Conservation (phyloP, 1,140 invertebrate genomes). For the Mya arenaria region DNA sequence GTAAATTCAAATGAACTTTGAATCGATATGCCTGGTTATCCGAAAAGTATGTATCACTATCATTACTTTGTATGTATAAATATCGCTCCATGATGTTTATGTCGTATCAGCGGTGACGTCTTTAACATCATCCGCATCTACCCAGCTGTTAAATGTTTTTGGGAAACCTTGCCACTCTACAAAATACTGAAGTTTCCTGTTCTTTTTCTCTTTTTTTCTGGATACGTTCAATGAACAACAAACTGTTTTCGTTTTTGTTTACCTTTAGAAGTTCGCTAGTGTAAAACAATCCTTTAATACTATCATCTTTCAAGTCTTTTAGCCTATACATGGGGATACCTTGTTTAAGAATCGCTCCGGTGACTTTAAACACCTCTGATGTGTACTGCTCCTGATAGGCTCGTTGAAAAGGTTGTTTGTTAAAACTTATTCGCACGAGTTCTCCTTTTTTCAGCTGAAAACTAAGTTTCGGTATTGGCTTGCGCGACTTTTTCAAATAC, state of each 20-base stretch:
- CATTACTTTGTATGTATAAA: not conserved
- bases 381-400: constrained; percentile 43
- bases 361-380: constrained; percentile 47
- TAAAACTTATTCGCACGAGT: constrained; percentile 48
- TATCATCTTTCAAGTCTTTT: constrained; percentile 19
- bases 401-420: constrained; percentile 29
- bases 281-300: constrained; percentile 49
- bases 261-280: constrained; percentile 29
- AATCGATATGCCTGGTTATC: constrained; percentile 15
- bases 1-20: constrained; percentile 4
- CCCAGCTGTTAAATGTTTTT: constrained; percentile 22
- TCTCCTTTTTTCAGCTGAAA: constrained; percentile 49
- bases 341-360: constrained; percentile 10
- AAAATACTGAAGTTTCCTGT: constrained; percentile 19
- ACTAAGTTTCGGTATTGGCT: not conserved
- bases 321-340: constrained; percentile 39
- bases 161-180: constrained; percentile 21
- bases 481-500: constrained; percentile 50
- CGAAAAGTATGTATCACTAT: not conserved
- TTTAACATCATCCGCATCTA: constrained; percentile 10
- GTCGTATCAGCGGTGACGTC: too few relatives aligned
- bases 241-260: constrained; percentile 36
- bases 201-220: constrained; percentile 1
- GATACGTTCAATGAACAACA: constrained; percentile 25
- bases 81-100: too few relatives aligned